Evolutionary conservation across 2,888 invertebrate genomes (phyloP).

Genomic region (Sarcophaga subvicina): DNA sequence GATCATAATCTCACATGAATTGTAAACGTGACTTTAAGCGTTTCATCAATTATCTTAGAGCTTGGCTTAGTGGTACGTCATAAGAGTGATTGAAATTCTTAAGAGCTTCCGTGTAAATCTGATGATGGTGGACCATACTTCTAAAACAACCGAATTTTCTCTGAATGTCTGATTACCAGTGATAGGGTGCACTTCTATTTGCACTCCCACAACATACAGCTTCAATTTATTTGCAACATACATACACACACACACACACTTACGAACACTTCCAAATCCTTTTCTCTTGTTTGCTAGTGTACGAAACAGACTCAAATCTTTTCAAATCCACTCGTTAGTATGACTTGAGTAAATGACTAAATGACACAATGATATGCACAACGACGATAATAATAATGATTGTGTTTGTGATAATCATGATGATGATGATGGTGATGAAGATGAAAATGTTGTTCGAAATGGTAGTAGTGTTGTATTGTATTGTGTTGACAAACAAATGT

Average conservation of each 20-base stretch:
- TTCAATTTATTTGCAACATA: not conserved
- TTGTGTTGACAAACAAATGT: constrained; percentile 58
- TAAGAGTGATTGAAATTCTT: too few species aligned
- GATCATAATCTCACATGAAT: too few species aligned
- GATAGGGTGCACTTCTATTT: not conserved
- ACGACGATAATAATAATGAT: not conserved
- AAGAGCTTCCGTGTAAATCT: too few species aligned
- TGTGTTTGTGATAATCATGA: not conserved
- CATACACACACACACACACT: not conserved
- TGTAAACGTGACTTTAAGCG: too few species aligned
- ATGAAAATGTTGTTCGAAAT: not conserved
- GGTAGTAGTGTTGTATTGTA: not conserved
- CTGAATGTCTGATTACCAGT: too few species aligned
- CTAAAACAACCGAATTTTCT: too few species aligned
- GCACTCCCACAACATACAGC: not conserved
- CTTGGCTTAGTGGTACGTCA: too few species aligned
- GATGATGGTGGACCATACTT: too few species aligned
- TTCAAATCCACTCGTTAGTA: not conserved
- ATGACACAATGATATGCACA: not conserved
- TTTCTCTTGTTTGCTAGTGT: not conserved
- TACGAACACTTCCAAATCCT: not conserved
- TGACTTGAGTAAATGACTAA: not conserved
- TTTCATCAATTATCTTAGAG: too few species aligned
- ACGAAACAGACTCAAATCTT: not conserved
- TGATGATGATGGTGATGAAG: constrained; percentile 15